Percentiles rank a stretch among this genome's conserved stretches.
Evolutionary conservation across 2,888 invertebrate genomes (phyloP).

Genomic region (Cantharis flavilabris): DNA sequence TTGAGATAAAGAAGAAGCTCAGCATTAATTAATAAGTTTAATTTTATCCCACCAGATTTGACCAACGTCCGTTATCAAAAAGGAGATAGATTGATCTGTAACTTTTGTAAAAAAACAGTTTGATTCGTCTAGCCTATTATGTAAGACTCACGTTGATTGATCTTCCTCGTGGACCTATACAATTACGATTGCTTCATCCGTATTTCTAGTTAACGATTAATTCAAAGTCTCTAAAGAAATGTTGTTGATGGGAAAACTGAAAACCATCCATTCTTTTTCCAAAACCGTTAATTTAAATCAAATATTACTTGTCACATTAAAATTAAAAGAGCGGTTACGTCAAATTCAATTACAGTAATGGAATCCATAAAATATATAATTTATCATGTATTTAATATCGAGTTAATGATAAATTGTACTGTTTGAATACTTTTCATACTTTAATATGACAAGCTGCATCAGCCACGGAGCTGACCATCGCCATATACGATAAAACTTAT

Average conservation of each 20-base stretch:
- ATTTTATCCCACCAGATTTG: no score
- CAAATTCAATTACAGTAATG: conserved; percentile 23
- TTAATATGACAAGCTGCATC: conserved; percentile 21
- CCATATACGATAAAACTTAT: neutral
- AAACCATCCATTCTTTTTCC: neutral
- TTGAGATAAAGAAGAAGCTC: no score
- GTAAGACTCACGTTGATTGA: neutral
- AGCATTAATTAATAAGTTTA: no score
- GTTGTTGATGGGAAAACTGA: neutral
- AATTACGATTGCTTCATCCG: neutral
- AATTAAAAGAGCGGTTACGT: conserved; percentile 16
- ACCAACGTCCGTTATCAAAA: no score
- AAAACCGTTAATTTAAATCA: neutral
- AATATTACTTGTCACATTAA: conserved; percentile 7
- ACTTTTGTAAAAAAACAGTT: no score
- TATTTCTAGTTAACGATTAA: neutral
- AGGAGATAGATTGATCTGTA: no score
- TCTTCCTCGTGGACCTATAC: neutral
- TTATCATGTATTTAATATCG: conserved; percentile 23
- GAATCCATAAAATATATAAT: conserved; percentile 11
- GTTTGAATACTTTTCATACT: conserved; percentile 18
- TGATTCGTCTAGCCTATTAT: no score
- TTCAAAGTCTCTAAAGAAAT: neutral
- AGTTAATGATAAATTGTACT: conserved; percentile 23
- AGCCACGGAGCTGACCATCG: neutral